Base-by-base conservation (phyloP, 2,797 vertebrate species). In the Enteromius unitaeniatus region DNA sequence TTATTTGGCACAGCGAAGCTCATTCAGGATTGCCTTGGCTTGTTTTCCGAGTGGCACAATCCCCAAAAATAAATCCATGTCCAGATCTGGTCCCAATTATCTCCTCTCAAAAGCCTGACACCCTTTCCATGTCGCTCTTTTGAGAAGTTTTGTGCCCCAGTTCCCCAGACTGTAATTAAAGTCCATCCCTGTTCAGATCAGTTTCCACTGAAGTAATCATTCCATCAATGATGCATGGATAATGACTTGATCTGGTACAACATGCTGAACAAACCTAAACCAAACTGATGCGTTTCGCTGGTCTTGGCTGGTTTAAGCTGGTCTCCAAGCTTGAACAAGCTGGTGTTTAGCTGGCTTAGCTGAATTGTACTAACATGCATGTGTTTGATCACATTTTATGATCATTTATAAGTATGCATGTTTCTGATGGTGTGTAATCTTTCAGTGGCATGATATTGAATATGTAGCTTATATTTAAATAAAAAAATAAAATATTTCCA, bases 111-210 rank as follows among this genome's bases (percentile, higher is more conserved):
- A 81, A 53, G 45, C 73, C 51, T 47, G 53, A 85, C 84, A 85
- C 84, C 79, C 72, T 76, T 85, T 78, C 79, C 84, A 77, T 85
- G 79, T 81, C 73, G 42, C 28, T 77, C 42, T 75, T 75, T 82
- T 79, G 11, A 81, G 31, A 68, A 40, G 53, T 40, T 85, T 78
- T 78, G 26, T 10, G 78, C 78, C 65, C 84, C 78, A 81, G 42
- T 85, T 85, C 62, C 49, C 60, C n/a, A 7, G 19, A 28, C 47
- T 58, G 70, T 85, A 81, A 76, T 85, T 85, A 81, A 81, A 75
- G 42, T 65, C 37, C 72, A 68, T 58, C 51, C 28, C 28, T 21
- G 17, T 74, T 84, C 80, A 79, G 78, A 80, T 80, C 40, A 37
- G 70, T 75, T 68, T 84, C 64, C 60, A 75, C 37, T 49, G 47